Conservation (phyloP, 2,113 vertebrate genomes). For the Sphaerodactylus townsendi region DNA sequence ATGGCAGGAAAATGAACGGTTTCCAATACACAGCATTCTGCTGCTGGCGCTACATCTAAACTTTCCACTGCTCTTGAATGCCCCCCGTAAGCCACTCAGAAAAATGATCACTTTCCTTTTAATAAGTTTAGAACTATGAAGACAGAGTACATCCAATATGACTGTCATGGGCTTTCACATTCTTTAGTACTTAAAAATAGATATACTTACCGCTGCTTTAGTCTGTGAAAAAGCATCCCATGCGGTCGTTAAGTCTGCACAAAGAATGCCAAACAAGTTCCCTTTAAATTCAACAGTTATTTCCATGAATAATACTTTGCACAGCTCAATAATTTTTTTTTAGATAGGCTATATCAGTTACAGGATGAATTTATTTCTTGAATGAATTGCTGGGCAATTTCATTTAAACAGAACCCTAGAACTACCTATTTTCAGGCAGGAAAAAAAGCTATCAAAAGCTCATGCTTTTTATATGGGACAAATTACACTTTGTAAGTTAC, state of each 20-base stretch:
- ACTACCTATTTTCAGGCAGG: neutral
- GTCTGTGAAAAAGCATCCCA: conserved; percentile 87
- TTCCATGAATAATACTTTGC: conserved; percentile 17
- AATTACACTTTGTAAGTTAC: neutral
- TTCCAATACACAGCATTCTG: neutral
- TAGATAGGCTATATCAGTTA: neutral
- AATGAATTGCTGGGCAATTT: neutral
- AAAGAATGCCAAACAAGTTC: conserved; percentile 24
- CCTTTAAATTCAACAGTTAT: conserved; percentile 43
- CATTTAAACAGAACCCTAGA: conserved; percentile 3
- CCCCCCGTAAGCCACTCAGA: neutral
- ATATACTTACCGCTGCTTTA: conserved; percentile 92
- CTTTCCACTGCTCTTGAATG: neutral
- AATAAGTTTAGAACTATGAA: neutral
- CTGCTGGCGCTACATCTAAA: neutral
- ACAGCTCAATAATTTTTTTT: neutral
- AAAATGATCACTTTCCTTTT: neutral
- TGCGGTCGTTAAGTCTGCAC: conserved; percentile 80
- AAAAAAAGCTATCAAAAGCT: neutral
- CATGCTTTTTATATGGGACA: neutral
- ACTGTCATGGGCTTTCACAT: neutral
- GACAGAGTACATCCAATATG: conserved; percentile 7
- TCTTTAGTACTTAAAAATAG: conserved; percentile 15
- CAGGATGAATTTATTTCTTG: neutral
- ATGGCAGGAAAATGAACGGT: neutral